Conservation (phyloP, 2,113 vertebrate species). For the Atrichornis clamosus region DNA sequence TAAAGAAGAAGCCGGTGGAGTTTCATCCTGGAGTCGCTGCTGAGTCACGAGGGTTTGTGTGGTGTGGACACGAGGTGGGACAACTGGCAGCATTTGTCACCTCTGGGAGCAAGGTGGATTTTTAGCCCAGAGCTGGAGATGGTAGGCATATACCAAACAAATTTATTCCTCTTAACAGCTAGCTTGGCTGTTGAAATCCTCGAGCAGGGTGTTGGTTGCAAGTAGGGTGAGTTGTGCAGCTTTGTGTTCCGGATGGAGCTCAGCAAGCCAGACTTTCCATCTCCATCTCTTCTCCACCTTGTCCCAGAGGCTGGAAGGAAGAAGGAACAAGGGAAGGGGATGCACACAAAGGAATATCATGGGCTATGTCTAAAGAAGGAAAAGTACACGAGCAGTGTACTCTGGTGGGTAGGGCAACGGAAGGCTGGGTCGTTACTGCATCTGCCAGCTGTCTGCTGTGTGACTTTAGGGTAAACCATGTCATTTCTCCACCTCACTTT, state of each 20-base stretch:
- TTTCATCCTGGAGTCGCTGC: neutral
- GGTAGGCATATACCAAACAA: neutral
- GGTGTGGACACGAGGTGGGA: neutral
- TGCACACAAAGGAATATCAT: neutral
- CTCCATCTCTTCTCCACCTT: neutral
- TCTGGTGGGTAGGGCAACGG: neutral
- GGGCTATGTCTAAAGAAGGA: neutral
- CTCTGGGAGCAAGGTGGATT: neutral
- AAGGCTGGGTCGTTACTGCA: neutral
- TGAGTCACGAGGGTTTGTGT: neutral
- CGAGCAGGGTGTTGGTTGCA: neutral
- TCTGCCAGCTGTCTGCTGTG: neutral
- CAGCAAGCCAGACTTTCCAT: neutral
- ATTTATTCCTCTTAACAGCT: neutral
- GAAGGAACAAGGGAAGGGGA: neutral
- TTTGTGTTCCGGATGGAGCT: neutral
- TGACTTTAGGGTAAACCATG: neutral
- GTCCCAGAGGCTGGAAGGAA: neutral
- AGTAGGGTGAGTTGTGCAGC: neutral
- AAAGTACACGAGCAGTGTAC: neutral
- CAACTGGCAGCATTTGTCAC: accelerated
- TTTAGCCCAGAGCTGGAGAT: neutral
- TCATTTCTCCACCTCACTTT: neutral
- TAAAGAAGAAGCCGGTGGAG: neutral
- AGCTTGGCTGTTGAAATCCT: neutral